Conservation (phyloP, 2,113 vertebrate species). For the Campylomormyrus numenius region DNA sequence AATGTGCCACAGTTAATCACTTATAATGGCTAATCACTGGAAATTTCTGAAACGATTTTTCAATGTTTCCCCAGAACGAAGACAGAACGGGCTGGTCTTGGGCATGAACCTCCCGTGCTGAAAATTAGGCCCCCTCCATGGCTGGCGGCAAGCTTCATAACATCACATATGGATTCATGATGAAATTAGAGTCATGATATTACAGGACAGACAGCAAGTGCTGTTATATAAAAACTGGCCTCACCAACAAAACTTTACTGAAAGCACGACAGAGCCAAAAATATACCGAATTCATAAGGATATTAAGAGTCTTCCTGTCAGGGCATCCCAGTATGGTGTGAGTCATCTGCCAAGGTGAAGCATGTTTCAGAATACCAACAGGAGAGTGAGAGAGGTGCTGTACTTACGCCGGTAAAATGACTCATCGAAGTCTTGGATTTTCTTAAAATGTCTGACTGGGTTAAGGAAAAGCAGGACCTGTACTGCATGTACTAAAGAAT, state of each 20-base stretch:
- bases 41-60: background rate
- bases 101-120: too few relatives aligned
- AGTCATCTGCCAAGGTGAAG: background rate
- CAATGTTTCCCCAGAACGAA: background rate
- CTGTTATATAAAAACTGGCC: background rate
- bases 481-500: background rate
- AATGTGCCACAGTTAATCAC: background rate
- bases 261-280: background rate
- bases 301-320: background rate
- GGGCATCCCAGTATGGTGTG: background rate
- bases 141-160: background rate
- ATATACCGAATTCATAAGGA: background rate
- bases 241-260: background rate
- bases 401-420: constrained; percentile 88
- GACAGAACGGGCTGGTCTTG: too few relatives aligned
- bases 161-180: background rate
- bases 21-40: background rate
- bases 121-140: too few relatives aligned
- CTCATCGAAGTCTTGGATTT: constrained; percentile 92
- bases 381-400: background rate
- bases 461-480: constrained; percentile 48
- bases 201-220: background rate
- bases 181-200: background rate
- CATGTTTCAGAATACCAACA: background rate
- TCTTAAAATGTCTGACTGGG: constrained; percentile 81